Evolutionary conservation across 2,888 invertebrate species (phyloP), one percentile per base, ranked within the genome.

Genomic region (Netelia fuscicornis): DNA sequence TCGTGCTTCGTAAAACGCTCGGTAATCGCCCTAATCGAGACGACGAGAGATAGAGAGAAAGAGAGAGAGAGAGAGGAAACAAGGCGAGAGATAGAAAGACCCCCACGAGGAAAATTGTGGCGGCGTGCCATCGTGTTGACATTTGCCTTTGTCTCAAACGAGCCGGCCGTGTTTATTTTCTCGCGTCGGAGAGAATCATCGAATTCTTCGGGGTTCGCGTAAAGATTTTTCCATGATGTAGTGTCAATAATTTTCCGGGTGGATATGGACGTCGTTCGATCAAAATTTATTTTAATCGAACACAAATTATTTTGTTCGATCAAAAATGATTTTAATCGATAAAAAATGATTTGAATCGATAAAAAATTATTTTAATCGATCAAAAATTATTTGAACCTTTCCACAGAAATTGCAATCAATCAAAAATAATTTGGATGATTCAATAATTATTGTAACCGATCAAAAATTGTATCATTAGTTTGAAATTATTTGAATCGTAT

Each of bases 91-190:
- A 54, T 42, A 23, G 62, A 64, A 42, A 42, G 71, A 64, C 44
- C 67, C 58, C 68, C 67, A 58, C 70, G 75, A 79, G 75, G 70
- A 85, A 84, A 85, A 85, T 79, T 60, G 78, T 85, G 81, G 84
- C 84, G 78, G 44, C 56, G 37, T 84, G 84, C 84, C 84, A 81
- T 48, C 11, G 44, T 42, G 37, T 54, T 85, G 84, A 85, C 84
- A 81, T 85, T 85, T 84, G 72, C 72, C 52, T 77, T 78, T 70
- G 77, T 48, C 65, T 67, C 48, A 11, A 77, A 65, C 56, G 56
- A 62, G 13, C 65, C 52, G 65, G 20, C 23, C 67, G 56, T 54
- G 75, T 65, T 80, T 80, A 72, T 74, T 80, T 74, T 56, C 48
- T 67, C 37, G 30, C 60, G n/a, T 65, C 44, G 17, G 25, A 10